Conservation (phyloP, 2,888 invertebrate genomes). For the Drosophila formosana region DNA sequence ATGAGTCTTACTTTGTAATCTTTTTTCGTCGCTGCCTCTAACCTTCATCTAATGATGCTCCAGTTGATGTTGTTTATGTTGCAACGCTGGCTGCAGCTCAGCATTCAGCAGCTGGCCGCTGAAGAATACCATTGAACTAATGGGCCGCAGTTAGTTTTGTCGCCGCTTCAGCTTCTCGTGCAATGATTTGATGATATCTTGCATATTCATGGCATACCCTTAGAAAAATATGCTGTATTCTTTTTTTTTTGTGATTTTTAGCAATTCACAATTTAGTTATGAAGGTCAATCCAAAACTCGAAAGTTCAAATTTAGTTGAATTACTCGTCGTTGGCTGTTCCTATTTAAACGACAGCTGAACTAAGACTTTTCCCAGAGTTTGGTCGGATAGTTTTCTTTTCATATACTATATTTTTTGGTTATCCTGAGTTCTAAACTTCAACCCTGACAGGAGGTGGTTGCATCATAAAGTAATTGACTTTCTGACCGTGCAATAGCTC, state of each 20-base stretch:
- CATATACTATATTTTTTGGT: background rate
- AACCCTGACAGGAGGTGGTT: constrained; percentile 29
- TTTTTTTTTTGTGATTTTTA: background rate
- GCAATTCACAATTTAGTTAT: background rate
- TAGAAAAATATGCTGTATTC: constrained; percentile 1
- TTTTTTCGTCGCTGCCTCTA: background rate
- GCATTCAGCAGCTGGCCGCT: background rate
- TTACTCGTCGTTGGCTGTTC: background rate
- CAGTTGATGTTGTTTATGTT: too few relatives aligned
- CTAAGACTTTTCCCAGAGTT: background rate
- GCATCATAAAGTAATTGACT: constrained; percentile 76
- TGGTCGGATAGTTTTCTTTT: background rate
- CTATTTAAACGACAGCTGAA: background rate
- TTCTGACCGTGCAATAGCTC: constrained; percentile 54
- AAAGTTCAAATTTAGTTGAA: background rate
- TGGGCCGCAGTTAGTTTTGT: background rate
- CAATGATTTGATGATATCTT: background rate
- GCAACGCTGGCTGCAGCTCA: background rate
- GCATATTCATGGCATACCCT: constrained; percentile 7
- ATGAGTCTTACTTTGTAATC: background rate
- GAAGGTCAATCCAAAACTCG: background rate
- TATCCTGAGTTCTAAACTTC: background rate
- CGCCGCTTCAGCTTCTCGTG: constrained; percentile 11
- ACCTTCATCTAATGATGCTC: background rate
- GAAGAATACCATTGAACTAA: constrained; percentile 4